These are phyloP conservation scores for Palythoa grandiflora DNA, from an alignment of 92 coral and sea anemone genomes.

Conservation along the genomic window DNA sequence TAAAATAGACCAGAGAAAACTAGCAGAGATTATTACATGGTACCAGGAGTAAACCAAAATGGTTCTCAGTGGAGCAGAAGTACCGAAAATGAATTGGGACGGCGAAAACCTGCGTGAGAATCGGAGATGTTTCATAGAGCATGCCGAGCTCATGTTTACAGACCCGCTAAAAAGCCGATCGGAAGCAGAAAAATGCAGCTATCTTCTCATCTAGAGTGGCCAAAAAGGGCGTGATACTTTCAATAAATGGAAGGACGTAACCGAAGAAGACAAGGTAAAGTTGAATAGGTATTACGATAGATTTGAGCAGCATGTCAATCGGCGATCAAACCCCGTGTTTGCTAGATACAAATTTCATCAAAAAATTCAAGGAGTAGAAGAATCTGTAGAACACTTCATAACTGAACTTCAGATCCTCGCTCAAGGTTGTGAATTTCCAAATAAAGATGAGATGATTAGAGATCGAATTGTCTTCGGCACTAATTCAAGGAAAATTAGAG, in stretches of 20 bases:
- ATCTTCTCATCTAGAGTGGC: slow-evolving; percentile 61
- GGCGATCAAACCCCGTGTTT: not conserved
- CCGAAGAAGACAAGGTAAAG: slow-evolving; percentile 52
- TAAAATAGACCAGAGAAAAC: no score
- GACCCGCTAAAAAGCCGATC: slow-evolving; percentile 40
- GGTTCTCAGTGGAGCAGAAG: not conserved
- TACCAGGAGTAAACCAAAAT: not conserved
- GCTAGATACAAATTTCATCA: slow-evolving; percentile 69
- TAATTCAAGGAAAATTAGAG: not conserved
- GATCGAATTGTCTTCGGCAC: slow-evolving; percentile 68
- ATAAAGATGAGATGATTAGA: slow-evolving; percentile 64
- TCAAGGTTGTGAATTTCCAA: slow-evolving; percentile 64
- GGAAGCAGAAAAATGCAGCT: slow-evolving; percentile 2
- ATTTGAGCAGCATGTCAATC: no score
- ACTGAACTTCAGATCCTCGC: slow-evolving; percentile 65
- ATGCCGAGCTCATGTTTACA: slow-evolving; percentile 34
- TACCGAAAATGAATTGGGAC: slow-evolving; percentile 61
- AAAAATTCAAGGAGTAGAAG: slow-evolving; percentile 24
- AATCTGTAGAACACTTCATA: slow-evolving; percentile 32
- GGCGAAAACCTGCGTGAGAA: slow-evolving; percentile 56
- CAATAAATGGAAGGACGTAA: slow-evolving; percentile 56
- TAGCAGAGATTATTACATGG: not conserved
- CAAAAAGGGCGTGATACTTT: slow-evolving; percentile 5
- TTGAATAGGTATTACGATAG: no score
- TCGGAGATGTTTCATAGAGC: slow-evolving; percentile 66